Percentiles rank a stretch among this genome's conserved stretches.
Evolutionary conservation across 2,113 vertebrate species (phyloP).

Genomic region (Seriola aureovittata): DNA sequence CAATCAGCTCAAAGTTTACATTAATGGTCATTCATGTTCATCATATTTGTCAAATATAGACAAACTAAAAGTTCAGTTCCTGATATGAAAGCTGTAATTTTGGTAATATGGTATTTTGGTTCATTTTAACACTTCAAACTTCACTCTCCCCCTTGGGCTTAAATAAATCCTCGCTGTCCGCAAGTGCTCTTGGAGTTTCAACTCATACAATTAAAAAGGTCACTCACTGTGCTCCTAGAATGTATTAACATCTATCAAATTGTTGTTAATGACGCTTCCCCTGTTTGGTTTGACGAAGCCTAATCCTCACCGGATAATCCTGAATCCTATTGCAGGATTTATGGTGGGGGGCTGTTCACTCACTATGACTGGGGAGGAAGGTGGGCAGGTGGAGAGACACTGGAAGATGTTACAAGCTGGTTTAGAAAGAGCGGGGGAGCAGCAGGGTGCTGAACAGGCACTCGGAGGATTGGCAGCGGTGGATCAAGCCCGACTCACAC

Average conservation of each 20-base stretch:
- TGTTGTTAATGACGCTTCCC: constrained; percentile 34
- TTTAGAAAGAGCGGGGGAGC: constrained; percentile 43
- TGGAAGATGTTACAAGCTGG: constrained; percentile 25
- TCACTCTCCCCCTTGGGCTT: not conserved
- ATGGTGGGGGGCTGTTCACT: constrained; percentile 34
- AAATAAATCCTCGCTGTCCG: not conserved
- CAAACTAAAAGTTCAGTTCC: not conserved
- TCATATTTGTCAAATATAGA: not conserved
- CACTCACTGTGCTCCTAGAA: not conserved
- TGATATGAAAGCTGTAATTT: not conserved
- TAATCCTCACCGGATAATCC: constrained; percentile 74
- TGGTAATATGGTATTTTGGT: not conserved
- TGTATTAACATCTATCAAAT: constrained; percentile 32
- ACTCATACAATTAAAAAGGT: not conserved
- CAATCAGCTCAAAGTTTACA: not conserved
- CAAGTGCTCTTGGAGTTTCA: constrained; percentile 1
- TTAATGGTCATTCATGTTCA: not conserved
- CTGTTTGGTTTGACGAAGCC: constrained; percentile 38
- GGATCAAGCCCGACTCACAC: constrained; percentile 31
- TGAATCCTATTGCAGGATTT: constrained; percentile 64
- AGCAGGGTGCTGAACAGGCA: constrained; percentile 59
- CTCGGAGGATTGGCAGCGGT: constrained; percentile 45
- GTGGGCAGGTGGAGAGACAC: constrained; percentile 40
- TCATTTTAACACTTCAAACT: not conserved
- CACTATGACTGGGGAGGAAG: not conserved